Evolutionary conservation across 2,797 vertebrate genomes (phyloP), one percentile per base, ranked within the genome.

Genomic region (Chanos chanos): DNA sequence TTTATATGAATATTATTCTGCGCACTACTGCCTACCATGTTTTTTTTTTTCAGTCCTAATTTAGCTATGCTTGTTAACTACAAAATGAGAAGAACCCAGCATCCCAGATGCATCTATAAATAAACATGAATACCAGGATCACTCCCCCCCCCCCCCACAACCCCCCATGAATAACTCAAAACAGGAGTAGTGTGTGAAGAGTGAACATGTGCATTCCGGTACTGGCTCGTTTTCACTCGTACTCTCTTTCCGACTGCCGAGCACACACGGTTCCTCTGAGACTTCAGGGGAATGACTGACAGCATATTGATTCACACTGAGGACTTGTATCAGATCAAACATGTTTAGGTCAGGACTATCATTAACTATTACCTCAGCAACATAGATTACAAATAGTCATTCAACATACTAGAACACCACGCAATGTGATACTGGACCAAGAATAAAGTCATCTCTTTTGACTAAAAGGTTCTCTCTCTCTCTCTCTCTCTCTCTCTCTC

Each of bases 81-180:
- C 81, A 74, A 68, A 80, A 85, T 71, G 68, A 78, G 74, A 73
- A 81, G 79, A 81, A 75, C 64, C 77, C 74, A 75, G 64, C 69
- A 55, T 71, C 59, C 60, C 55, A 65, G 56, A 61, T 62, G 49
- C 53, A 64, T 49, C 74, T 80, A 89, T 86, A 84, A 89, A 89
- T 89, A 87, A 86, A 83, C 76, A 86, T 81, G 76, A 86, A 73
- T 51, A 52, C 47, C 67, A 33, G 0, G 59, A 78, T 72, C 64
- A 64, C 71, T 63, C 60, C 85, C 81, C 79, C 71, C 39, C 65
- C 60, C 71, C 39, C 65, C 60, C 64, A 64, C 71, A 63, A 60
- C 85, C 81, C 79, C 71, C 39, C 65, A 60, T 78, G 78, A 85
- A 81, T 75, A 77, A 51, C 57, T 37, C 33, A 50, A 52, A 58